Percentiles rank a stretch among this genome's conserved stretches.
phyloP scores from a whole-genome alignment of 2,797 vertebrate species.

The Allobates femoralis region DNA sequence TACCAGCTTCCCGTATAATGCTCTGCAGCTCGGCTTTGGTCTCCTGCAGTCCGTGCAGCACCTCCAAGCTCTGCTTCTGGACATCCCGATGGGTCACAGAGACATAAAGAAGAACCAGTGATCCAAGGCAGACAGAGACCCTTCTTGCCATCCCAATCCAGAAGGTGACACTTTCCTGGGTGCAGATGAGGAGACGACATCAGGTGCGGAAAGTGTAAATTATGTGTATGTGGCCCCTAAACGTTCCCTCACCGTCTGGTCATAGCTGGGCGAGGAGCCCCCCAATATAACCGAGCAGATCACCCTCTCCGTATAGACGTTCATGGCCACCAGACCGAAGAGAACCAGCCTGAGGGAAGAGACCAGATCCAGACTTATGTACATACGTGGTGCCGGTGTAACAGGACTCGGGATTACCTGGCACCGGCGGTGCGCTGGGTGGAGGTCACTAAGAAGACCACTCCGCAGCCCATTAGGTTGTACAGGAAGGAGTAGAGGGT shows the following conservation, averaged over 20 bases:
- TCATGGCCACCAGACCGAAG: slow-evolving; percentile 75
- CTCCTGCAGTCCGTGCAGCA: slow-evolving; percentile 77
- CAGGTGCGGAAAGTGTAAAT: neutral
- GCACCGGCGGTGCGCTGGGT: slow-evolving; percentile 78
- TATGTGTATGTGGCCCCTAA: too few relatives aligned
- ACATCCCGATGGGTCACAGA: slow-evolving; percentile 72
- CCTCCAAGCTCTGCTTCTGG: slow-evolving; percentile 75
- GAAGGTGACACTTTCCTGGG: slow-evolving; percentile 68
- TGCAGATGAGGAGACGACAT: neutral
- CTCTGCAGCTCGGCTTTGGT: slow-evolving; percentile 75
- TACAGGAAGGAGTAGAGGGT: slow-evolving; percentile 79
- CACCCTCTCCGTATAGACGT: slow-evolving; percentile 79
- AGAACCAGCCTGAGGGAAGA: slow-evolving; percentile 73
- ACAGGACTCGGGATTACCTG: slow-evolving; percentile 68
- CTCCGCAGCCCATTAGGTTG: slow-evolving; percentile 75
- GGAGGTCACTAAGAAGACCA: slow-evolving; percentile 77
- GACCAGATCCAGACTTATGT: neutral
- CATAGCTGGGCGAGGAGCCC: slow-evolving; percentile 71
- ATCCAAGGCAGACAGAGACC: slow-evolving; percentile 63
- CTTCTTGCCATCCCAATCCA: slow-evolving; percentile 68
- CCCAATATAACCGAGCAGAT: slow-evolving; percentile 74
- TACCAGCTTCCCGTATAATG: slow-evolving; percentile 75
- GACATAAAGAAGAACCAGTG: slow-evolving; percentile 66
- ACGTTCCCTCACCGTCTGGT: slow-evolving; percentile 73
- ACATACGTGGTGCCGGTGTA: neutral